These are phyloP conservation scores for Archips crataeganus DNA, from an alignment of 2,888 invertebrate genomes.

Conservation along the genomic window DNA sequence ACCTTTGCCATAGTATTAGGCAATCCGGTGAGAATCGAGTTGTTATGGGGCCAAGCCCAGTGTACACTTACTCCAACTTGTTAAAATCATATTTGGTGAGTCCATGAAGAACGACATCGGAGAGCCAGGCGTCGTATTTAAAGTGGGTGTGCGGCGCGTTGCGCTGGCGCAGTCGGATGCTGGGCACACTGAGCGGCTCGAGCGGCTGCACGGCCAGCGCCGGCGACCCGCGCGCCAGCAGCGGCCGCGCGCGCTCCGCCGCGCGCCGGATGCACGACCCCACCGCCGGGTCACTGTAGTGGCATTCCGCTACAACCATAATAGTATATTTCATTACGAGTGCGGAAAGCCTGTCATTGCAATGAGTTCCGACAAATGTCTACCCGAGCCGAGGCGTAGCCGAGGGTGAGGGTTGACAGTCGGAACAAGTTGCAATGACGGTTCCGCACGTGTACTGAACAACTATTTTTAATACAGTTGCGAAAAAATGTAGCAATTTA, in stretches of 20 bases:
- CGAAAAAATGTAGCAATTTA: too few species aligned
- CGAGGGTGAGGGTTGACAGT: too few species aligned
- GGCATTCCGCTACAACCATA: slow-evolving; percentile 72
- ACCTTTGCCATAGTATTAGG: too few species aligned
- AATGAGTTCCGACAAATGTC: too few species aligned
- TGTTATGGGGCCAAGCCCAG: too few species aligned
- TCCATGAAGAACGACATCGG: slow-evolving; percentile 76
- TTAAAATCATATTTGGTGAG: slow-evolving; percentile 82
- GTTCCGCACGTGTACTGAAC: too few species aligned
- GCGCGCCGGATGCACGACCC: slow-evolving; percentile 84
- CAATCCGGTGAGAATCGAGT: too few species aligned
- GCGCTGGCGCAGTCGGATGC: slow-evolving; percentile 85
- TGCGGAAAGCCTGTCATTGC: too few species aligned
- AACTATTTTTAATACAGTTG: too few species aligned
- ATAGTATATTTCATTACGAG: too few species aligned
- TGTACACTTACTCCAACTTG: slow-evolving; percentile 77
- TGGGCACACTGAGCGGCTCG: slow-evolving; percentile 86
- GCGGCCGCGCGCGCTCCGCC: slow-evolving; percentile 80
- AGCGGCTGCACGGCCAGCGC: slow-evolving; percentile 85
- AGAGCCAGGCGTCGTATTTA: slow-evolving; percentile 83
- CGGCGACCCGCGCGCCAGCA: slow-evolving; percentile 85
- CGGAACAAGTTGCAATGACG: too few species aligned
- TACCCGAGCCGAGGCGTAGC: too few species aligned
- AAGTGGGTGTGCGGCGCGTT: slow-evolving; percentile 76
- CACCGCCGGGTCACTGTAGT: slow-evolving; percentile 85